Percentiles rank a stretch among this genome's conserved stretches.
These are phyloP conservation scores for Sinocyclocheilus anophthalmus DNA, from an alignment of 2,113 vertebrate species.

Conservation along the genomic window DNA sequence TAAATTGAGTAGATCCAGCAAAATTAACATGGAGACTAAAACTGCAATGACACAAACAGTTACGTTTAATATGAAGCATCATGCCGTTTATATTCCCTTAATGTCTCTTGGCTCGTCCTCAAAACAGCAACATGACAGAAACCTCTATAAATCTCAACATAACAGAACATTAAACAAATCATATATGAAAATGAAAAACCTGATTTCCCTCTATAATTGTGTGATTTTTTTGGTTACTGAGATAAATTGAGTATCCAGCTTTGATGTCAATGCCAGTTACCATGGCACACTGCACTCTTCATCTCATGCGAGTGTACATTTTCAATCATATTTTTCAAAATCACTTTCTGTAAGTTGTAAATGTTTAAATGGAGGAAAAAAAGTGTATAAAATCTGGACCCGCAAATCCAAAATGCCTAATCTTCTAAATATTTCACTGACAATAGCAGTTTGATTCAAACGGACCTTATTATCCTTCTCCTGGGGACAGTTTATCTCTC, in stretches of 20 bases:
- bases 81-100: no score
- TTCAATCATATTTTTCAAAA: background rate
- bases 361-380: background rate
- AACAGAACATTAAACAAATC: no score
- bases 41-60: no score
- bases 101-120: no score
- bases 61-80: no score
- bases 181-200: no score
- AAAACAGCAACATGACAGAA: no score
- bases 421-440: conserved; percentile 2
- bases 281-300: background rate
- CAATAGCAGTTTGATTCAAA: background rate
- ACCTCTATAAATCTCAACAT: no score
- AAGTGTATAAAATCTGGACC: background rate
- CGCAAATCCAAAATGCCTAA: background rate
- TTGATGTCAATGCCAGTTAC: background rate
- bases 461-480: background rate
- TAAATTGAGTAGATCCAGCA: no score
- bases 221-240: background rate
- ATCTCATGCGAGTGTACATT: background rate
- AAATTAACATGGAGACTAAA: no score
- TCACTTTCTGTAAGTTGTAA: background rate
- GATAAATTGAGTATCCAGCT: background rate
- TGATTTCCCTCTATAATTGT: no score
- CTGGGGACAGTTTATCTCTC: conserved; percentile 1